Evolutionary conservation across 2,888 invertebrate species (phyloP), one percentile per base, ranked within the genome.

Genomic region (Camponotus fellah): DNA sequence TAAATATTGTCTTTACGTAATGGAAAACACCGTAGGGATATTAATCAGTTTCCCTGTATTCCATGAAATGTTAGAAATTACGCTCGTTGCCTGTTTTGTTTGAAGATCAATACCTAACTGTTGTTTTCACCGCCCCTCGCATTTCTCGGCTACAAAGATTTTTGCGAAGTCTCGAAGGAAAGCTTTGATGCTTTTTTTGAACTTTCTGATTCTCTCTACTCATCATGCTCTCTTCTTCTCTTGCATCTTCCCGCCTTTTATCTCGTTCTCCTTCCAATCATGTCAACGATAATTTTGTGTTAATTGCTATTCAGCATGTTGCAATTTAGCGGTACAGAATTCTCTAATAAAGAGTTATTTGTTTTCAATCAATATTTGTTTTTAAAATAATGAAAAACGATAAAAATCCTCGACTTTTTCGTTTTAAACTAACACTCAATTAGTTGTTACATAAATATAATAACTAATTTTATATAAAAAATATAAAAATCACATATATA

Each of bases 141-240:
- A 72, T 79, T 80, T 66, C 77, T 71, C 58, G 34, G 58, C 60
- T 71, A 32, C 12, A 80, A 80, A 71, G 79, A 8, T 46, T 60
- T 60, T 60, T 80, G 37, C 60, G 17, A 66, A 40, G 58, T 49
- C 82, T 75, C 64, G 77, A 58, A 76, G 72, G 75, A 76, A 64
- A 74, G 46, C 53, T 86, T 84, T 65, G 49, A 84, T 64, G 79
- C 79, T 82, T 49, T 43, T 62, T 86, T 76, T 56, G 21, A 75
- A 84, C 62, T 84, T 82, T 71, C 34, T 26, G 58, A 82, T 86
- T 84, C 72, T 76, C 79, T 82, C 66, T 65, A 3, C 17, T n/a
- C 26, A 3, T 17, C 26, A 1, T 3, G 10, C 17, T 9, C 8
- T 2, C 26, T 26, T 26, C 21, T 34, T n/a, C 46, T 17, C n/a